A percentile compares a stretch with the other conserved stretches of the same genome.
These are phyloP conservation scores for Portevinia maculata DNA, from an alignment of 2,888 invertebrate genomes.

Conservation along the genomic window DNA sequence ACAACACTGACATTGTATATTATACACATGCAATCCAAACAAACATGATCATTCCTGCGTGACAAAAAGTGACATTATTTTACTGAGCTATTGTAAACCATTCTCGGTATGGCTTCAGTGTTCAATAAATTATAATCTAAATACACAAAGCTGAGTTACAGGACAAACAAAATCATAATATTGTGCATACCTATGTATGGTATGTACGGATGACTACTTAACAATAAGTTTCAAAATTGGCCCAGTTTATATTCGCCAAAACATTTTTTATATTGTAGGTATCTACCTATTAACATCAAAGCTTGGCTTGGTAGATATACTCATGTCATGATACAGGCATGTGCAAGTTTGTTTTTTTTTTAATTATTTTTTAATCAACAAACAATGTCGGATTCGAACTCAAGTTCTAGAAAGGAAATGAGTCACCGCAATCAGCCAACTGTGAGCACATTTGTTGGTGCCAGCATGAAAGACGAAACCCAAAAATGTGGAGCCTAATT, in stretches of 20 bases:
- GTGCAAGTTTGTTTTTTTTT: neutral
- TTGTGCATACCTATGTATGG: neutral
- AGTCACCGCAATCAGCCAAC: conserved; percentile 20
- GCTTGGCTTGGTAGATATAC: too few species aligned
- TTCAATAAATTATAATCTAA: conserved; percentile 8
- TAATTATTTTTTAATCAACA: conserved; percentile 6
- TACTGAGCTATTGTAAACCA: neutral
- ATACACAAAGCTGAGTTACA: conserved; percentile 20
- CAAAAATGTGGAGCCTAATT: neutral
- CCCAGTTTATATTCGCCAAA: neutral
- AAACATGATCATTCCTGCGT: neutral
- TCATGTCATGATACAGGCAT: too few species aligned
- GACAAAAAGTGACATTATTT: neutral
- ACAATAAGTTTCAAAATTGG: too few species aligned
- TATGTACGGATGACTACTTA: neutral
- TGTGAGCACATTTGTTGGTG: conserved; percentile 4
- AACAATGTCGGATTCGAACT: conserved; percentile 4
- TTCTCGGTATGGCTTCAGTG: neutral
- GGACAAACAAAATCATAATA: neutral
- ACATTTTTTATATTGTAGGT: too few species aligned
- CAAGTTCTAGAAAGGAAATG: conserved; percentile 30
- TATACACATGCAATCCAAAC: neutral
- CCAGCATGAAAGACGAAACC: neutral
- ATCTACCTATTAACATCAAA: too few species aligned
- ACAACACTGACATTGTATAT: neutral